Base-by-base conservation (phyloP, 2,113 vertebrate genomes). In the Platichthys stellatus region DNA sequence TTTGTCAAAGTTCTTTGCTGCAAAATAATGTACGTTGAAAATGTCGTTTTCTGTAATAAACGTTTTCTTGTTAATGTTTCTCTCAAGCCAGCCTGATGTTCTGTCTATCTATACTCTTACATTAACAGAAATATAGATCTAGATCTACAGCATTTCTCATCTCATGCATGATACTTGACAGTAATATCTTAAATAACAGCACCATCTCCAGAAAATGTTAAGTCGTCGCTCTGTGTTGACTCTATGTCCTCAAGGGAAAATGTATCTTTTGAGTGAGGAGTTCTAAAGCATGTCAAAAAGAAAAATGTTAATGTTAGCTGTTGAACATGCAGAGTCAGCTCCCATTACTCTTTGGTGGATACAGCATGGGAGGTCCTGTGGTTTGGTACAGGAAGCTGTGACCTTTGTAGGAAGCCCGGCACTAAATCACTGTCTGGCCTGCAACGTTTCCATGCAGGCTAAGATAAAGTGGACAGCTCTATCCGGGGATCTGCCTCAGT, bases 391-490 rank as follows among this genome's bases (percentile, higher is more conserved):
- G 86, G 86, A 89, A 91, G 87, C 83, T 86, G 64, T 92, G 93
- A 94, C 93, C 93, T 94, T 94, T 94, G 10, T 82, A 72, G 73
- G 72, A 82, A 82, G 82, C 85, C 73, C 58, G 74, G 54, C 81
- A 92, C 92, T 94, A 90, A 85, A 94, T 94, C 94, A 94, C 85
- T 94, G 92, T 94, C 92, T 88, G 81, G 69, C 74, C 84, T n/a
- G 57, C 82, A 86, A 82, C 61, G 73, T 89, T 89, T 86, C 90
- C 75, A 80, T 80, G 81, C 76, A 78, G 88, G 77, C 75, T 73
- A 88, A 93, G 92, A 93, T 92, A 89, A 93, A 94, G 91, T 92
- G 87, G 92, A 93, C 87, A 82, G 83, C 89, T 93, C 85, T 93
- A 92, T 93, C 93, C 70, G 57, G 92, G 85, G 92, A 93, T 92